Base-by-base conservation (phyloP, 2,113 vertebrate genomes). In the Agapornis roseicollis region DNA sequence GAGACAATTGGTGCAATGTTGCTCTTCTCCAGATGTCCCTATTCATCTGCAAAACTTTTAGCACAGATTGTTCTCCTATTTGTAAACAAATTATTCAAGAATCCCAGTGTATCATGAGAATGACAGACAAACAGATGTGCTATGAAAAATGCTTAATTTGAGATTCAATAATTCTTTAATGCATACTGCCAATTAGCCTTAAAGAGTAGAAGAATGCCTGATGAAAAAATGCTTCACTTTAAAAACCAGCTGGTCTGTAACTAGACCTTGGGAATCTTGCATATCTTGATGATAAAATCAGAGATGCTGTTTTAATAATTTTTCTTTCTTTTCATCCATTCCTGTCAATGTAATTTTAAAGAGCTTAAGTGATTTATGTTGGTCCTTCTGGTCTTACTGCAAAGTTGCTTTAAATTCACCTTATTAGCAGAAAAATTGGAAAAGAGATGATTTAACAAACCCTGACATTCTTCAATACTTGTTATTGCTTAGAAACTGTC, bases 11-110 rank as follows among this genome's bases (percentile, higher is more conserved):
- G 39, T 73, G 37, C 29, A 63, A 24, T 25, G n/a, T 55, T 88
- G 37, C 58, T 94, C 4, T 80, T 55, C 71, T 78, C 91, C 94
- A 96, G 93, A 94, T 95, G 93, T 85, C 86, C 74, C 91, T 91
- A 76, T 93, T 96, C 79, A 91, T 85, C 68, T 94, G 79, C 74
- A 88, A 93, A 96, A 91, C 85, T 96, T 97, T 93, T 88, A 80
- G 85, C 79, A 91, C 90, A 93, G 88, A 96, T 74, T 93, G 88
- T 88, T 85, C 89, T 92, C 66, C 25, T 93, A 70, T 93, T 96
- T 93, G 91, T 95, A 96, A 97, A 97, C 93, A 96, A 90, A 95
- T 96, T 85, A 88, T 88, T 95, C 93, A 96, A 63, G 64, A 88
- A 87, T 80, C 33, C 50, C 50, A 53, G 58, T 78, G 79, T 91